These are phyloP conservation scores for Pipra filicauda DNA, from an alignment of 2,113 vertebrate species.

Conservation along the genomic window DNA sequence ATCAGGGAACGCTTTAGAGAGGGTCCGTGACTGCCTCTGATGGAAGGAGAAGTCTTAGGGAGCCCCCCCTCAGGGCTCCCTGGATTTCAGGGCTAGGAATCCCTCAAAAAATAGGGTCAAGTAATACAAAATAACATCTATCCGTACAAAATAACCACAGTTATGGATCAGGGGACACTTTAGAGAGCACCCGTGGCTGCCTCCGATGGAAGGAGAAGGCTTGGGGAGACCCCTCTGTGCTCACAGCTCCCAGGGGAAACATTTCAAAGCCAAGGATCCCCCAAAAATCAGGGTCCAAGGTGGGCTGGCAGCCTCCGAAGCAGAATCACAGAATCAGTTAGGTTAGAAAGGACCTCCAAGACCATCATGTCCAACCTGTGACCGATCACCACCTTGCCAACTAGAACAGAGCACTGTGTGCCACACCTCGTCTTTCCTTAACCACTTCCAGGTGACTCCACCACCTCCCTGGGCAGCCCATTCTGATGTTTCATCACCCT, in stretches of 20 bases:
- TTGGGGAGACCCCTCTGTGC: not conserved
- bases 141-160: not conserved
- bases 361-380: not conserved
- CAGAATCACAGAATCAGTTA: not conserved
- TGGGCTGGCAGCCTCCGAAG: too few species aligned
- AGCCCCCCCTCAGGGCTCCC: not conserved
- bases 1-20: not conserved
- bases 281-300: accelerated
- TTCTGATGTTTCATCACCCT: not conserved
- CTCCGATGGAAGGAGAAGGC: not conserved
- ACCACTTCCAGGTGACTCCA: not conserved
- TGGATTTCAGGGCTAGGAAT: too few species aligned
- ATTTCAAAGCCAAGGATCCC: too few species aligned
- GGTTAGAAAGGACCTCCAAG: not conserved
- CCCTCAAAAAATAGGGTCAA: not conserved
- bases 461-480: not conserved
- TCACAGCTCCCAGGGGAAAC: not conserved
- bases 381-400: not conserved
- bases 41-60: not conserved
- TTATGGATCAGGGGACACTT: not conserved
- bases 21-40: not conserved
- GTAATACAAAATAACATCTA: accelerated
- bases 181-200: too few species aligned
- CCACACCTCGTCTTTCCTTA: not conserved
- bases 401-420: not conserved